Evolutionary conservation across 2,113 vertebrate species (phyloP).

Genomic region (Erythrolamprus reginae): DNA sequence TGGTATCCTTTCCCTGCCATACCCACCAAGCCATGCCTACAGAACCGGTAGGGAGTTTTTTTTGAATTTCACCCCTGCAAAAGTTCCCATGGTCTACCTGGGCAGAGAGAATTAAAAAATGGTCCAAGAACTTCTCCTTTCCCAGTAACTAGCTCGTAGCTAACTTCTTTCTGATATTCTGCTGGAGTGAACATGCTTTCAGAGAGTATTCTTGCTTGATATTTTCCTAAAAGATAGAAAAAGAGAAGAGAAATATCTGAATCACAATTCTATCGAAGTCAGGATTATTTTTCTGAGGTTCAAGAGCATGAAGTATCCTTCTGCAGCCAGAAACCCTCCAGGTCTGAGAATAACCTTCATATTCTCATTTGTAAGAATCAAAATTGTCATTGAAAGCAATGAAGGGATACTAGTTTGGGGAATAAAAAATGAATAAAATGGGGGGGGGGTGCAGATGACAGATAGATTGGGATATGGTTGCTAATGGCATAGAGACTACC

Average conservation of each 20-base stretch:
- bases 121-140: conserved; percentile 81
- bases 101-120: conserved; percentile 85
- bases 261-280: not conserved
- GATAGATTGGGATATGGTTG: not conserved
- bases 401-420: not conserved
- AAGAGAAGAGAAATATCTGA: conserved; percentile 18
- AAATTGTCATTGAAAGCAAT: not conserved
- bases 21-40: too few species aligned
- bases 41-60: too few species aligned
- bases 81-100: conserved; percentile 68
- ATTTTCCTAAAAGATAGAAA: conserved; percentile 75
- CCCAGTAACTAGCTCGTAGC: conserved; percentile 83
- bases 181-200: conserved; percentile 85
- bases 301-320: not conserved
- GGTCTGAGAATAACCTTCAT: not conserved
- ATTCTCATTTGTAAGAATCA: not conserved
- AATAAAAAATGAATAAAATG: not conserved
- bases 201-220: conserved; percentile 87
- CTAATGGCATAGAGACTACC: not conserved
- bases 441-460: not conserved
- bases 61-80: not conserved
- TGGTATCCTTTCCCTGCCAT: too few species aligned
- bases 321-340: not conserved
- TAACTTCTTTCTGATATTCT: conserved; percentile 87
- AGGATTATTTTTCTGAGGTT: not conserved